Base-by-base conservation (phyloP, 2,113 vertebrate species). In the Taurulus bubalis region DNA sequence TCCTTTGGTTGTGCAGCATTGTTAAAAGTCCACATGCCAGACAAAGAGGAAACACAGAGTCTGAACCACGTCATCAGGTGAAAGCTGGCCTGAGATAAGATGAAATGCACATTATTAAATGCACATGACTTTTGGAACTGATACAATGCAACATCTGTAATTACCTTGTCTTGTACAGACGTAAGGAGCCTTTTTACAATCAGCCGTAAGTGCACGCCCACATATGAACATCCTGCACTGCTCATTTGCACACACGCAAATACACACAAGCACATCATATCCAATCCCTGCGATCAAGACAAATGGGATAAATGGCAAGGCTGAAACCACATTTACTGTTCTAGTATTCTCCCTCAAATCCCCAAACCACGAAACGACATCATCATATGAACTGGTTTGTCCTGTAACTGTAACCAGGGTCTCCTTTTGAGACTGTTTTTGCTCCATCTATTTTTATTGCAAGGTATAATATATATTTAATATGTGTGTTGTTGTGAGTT, bases 311-410 rank as follows among this genome's bases (percentile, higher is more conserved):
- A 91, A 89, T 59, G 56, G 36, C 26, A 56, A 60, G 40, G 55
- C 65, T 80, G 26, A 86, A 90, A 84, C 82, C 85, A 85, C 76
- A 84, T 77, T 86, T 81, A 64, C 83, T 77, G 73, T 67, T 89
- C 58, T 64, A 60, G 77, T 76, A 30, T 58, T 74, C 65, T 78
- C 66, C 71, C 64, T 65, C 59, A 79, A 87, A 80, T 81, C 75
- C 79, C 53, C 77, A 66, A 82, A 89, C 79, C 86, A 66, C 75
- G 58, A 71, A 87, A 73, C 79, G 66, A 77, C 89, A 89, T 92
- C 90, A 90, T 91, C 90, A 81, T 79, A 87, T 77, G 69, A 87
- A 85, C 83, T 82, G 87, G 79, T 91, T 86, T 77, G 40, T 77
- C 0, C 2, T 79, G 77, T 85, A 93, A 86, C 90, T 91, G 82